Base-by-base conservation (phyloP, 53 echinoderm and acorn worm genomes). In the Stichopus horrens region DNA sequence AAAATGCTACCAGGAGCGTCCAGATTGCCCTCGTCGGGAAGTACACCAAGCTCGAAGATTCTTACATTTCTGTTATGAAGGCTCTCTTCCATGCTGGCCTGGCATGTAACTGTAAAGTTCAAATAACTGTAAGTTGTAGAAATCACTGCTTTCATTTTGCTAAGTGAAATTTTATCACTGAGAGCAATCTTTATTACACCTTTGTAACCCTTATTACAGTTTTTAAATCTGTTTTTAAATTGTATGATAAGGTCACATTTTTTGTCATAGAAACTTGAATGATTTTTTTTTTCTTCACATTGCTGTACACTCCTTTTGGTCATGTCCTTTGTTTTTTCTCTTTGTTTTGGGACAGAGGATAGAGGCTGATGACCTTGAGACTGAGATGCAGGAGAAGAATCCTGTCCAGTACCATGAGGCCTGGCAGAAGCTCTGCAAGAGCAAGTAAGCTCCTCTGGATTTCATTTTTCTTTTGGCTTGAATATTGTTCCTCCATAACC, bases 11-110 rank as follows among this genome's bases (percentile, higher is more conserved):
- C 13, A 96, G 91, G 55, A 7, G 54, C 18, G 94, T 98, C 57
- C 86, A 92, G 51, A 98, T 98, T 54, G 98, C 96, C 9, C 88
- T 98, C 19, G 98, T 98, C 10, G 98, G 98, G 20, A 98, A 98
- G 86, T 98, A 98, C 90, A 98, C 96, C 52, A 98, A 98, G 86
- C 76, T 98, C 52, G 98, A 94, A 74, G 98, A 98, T 74, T 90
- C 98, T 7, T 98, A 98, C 86, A 98, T 98, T 53, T 98, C 98
- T 1, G 93, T 98, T 54, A 94, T 94, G 86, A 98, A 98, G 74
- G 90, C 98, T 5, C 90, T 98, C 54, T 89, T 91, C 60, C 98
- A 98, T 86, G 94, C 98, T 74, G 98, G 94, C 16, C 87, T 98
- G 67, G 89, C 90, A 5, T 98, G 98, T 68, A 93, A 90, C 66